Evolutionary conservation across 2,888 invertebrate genomes (phyloP), one percentile per base, ranked within the genome.

Genomic region (Thecocarcelia acutangulata): DNA sequence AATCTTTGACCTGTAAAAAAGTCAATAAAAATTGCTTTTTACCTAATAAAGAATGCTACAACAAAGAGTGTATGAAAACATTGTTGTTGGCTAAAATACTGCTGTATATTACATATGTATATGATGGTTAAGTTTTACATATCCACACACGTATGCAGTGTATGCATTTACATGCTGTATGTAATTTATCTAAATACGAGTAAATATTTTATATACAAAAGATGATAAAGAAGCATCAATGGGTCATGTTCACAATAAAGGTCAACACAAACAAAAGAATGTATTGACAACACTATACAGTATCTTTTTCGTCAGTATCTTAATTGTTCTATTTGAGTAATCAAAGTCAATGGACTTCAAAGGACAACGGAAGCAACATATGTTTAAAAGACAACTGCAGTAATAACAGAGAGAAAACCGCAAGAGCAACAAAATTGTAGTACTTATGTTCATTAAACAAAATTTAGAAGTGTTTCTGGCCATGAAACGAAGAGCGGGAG

Each of bases 341-440:
- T 15, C 69, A 82, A 82, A 74, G 82, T 82, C 82, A 82, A 82
- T 78, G 78, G 69, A 82, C 78, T 74, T 59, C 74, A 70, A 74
- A 82, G 64, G 66, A 66, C 70, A 78, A 70, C 28, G 78, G 69
- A 82, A 78, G 74, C 74, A 78, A 74, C 69, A 70, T 69, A 76
- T 80, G 68, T 56, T 12, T 59, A 21, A 63, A 19, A 66, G 44
- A 59, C 28, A 68, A 72, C 70, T 80, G 52, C 68, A 52, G 44
- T 50, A 50, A 76, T 13, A 61, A 48, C 28, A 76, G 63, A 42
- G 52, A 61, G 19, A 17, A 48, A 50, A 44, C n/a, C 12, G 37
- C 11, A 17, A 37, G 58, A 58, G 15, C 13, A 9, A 48, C 11
- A 42, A 19, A 50, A 44, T n/a, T 68, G 48, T 28, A 19, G 33